Base-by-base conservation (phyloP, 1,140 invertebrate genomes). In the Ectropis grisescens region DNA sequence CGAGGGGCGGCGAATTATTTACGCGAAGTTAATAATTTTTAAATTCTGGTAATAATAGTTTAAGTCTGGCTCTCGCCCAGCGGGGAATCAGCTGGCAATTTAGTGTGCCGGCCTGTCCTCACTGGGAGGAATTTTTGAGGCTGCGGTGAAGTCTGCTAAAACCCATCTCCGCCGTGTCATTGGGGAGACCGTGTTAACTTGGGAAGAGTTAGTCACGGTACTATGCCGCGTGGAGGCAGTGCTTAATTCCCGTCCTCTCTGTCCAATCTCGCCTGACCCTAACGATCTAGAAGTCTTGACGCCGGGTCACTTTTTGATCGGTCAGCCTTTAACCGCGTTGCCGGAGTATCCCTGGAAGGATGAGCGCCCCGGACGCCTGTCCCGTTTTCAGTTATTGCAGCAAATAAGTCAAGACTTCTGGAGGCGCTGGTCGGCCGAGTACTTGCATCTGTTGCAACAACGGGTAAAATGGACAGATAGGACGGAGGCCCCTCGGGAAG, bases 391-490 rank as follows among this genome's bases (percentile, higher is more conserved):
- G 26, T 12, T 39, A 26, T 14, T 39, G 25, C 37, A 39, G 16
- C 30, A 39, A 22, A 22, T 22, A 9, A 22, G 4, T 5, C 19
- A 22, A 22, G 9, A 22, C 9, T 22, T 22, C 9, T 22, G 19
- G 19, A 22, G 9, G 25, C 11, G 29, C 11, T 11, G 7, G 14
- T 14, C 15, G 29, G 25, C n/a, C 8, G 58, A 70, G 35, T 70
- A n/a, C n/a, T n/a, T n/a, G n/a, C n/a, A n/a, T n/a, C n/a, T n/a
- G n/a, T n/a, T n/a, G n/a, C n/a, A n/a, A 70, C 30, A 47, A 25
- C 33, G 58, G 2, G 19, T 9, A 6, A 65, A 66, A 33, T 66
- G 60, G 53, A 41, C 34, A 13, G 26, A 11, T 11, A 24, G 13
- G 11, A 25, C 27, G 12, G n/a, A 12, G 6, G 8, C 32, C 49